Base-by-base conservation (phyloP, 1,140 invertebrate genomes). In the Drosophila santomea region DNA sequence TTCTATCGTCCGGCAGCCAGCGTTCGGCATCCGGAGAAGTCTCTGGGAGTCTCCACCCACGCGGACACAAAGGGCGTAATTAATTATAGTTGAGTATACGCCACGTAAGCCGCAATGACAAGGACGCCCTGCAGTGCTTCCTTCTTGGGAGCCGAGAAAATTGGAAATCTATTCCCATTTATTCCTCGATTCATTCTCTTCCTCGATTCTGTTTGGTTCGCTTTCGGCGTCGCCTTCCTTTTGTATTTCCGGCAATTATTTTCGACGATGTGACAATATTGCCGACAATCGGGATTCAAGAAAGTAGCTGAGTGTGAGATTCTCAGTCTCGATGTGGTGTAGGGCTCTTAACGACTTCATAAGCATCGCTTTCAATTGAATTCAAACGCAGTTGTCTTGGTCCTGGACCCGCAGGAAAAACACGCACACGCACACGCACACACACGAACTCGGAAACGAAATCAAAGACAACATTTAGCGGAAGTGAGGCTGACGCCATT, bases 181-280 rank as follows among this genome's bases (percentile, higher is more conserved):
- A 45, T 38, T 51, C 15, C 35, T 35, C 61, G 28, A 32, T 50
- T 39, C 66, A 28, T 62, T 62, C 66, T 66, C 63, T 57, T 67
- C 77, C 61, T 68, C 69, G n/a, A 78, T 74, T 72, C 68, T 39
- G 79, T 80, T 88, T 67, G 68, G 78, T 83, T 79, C 79, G 72
- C 66, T 80, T 88, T 88, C 51, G 48, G 55, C 51, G 66, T 56
- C 60, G 62, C 51, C 67, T 89, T 89, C 76, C 80, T 77, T 88
- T 88, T 88, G 84, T 89, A 89, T 88, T 84, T 88, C 84, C 80
- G 83, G 76, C 83, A 88, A 88, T 88, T 88, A 88, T 86, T 86
- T 88, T 86, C 79, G 71, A 86, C 67, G 83, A 88, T 89, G 76
- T 88, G 83, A 82, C 78, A 82, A 82, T 82, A 82, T 72, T 80